These are phyloP conservation scores for Armadillidium nasatum DNA, from an alignment of 1,140 invertebrate genomes.

Conservation along the genomic window DNA sequence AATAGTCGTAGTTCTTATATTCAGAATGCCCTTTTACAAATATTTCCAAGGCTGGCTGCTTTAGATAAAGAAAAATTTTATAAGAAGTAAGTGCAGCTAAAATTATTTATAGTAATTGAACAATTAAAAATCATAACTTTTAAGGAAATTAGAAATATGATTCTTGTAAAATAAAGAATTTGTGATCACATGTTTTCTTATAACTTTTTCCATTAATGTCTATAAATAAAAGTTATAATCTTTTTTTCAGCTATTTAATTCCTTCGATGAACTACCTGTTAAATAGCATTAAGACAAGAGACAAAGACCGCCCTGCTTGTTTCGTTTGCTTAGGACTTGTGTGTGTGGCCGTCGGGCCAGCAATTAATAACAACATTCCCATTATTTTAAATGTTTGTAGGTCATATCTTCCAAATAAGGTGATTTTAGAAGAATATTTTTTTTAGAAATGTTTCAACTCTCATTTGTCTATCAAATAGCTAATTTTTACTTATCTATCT, in stretches of 20 bases:
- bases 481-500: neutral
- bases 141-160: too few species aligned
- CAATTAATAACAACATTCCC: constrained; percentile 72
- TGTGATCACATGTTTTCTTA: too few species aligned
- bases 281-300: constrained; percentile 57
- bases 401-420: constrained; percentile 64
- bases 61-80: constrained; percentile 78
- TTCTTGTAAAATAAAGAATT: too few species aligned
- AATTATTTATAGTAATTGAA: constrained; percentile 5
- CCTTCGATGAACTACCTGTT: constrained; percentile 74
- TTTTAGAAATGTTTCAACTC: neutral
- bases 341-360: constrained; percentile 78
- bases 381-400: constrained; percentile 84
- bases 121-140: too few species aligned
- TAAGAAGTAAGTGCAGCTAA: constrained; percentile 19
- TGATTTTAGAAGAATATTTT: constrained; percentile 16
- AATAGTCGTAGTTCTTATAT: constrained; percentile 70
- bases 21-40: constrained; percentile 77
- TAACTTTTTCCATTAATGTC: too few species aligned
- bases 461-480: neutral
- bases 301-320: constrained; percentile 75
- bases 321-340: constrained; percentile 87
- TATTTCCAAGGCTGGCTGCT: constrained; percentile 89
- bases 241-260: constrained; percentile 61
- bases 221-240: too few species aligned